phyloP scores from a whole-genome alignment of 2,888 invertebrate genomes.

The Esperia sulphurella region DNA sequence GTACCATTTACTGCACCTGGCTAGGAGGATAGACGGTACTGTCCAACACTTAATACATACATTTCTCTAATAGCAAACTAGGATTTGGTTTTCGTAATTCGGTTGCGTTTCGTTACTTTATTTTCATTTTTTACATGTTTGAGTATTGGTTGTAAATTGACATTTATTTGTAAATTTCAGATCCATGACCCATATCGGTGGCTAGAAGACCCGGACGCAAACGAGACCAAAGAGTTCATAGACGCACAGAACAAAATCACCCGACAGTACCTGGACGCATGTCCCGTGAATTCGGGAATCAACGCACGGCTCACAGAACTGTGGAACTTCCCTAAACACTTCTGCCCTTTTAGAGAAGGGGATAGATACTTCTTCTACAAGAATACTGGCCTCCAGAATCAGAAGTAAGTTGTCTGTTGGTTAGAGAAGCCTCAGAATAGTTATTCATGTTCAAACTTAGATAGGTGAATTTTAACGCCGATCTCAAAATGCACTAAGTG shows the following conservation, averaged over 20 bases:
- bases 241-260: slow-evolving; percentile 94
- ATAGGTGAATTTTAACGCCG: too few relatives aligned
- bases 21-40: too few relatives aligned
- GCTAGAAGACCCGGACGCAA: slow-evolving; percentile 96
- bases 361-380: slow-evolving; percentile 93
- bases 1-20: too few relatives aligned
- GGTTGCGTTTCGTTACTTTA: too few relatives aligned
- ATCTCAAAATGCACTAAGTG: too few relatives aligned
- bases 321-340: slow-evolving; percentile 98
- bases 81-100: too few relatives aligned
- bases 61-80: too few relatives aligned
- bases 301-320: slow-evolving; percentile 90
- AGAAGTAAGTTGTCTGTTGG: slow-evolving; percentile 83
- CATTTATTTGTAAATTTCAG: slow-evolving; percentile 77
- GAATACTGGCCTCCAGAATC: slow-evolving; percentile 98
- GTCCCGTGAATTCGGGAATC: slow-evolving; percentile 85
- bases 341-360: slow-evolving; percentile 91
- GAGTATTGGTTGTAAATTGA: too few relatives aligned
- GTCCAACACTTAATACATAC: too few relatives aligned
- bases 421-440: too few relatives aligned
- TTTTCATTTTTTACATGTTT: too few relatives aligned
- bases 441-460: too few relatives aligned
- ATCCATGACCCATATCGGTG: slow-evolving; percentile 95
- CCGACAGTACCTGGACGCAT: slow-evolving; percentile 89
- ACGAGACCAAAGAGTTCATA: slow-evolving; percentile 94